phyloP scores from a whole-genome alignment of 2,797 vertebrate genomes.

The Aeoliscus strigatus region DNA sequence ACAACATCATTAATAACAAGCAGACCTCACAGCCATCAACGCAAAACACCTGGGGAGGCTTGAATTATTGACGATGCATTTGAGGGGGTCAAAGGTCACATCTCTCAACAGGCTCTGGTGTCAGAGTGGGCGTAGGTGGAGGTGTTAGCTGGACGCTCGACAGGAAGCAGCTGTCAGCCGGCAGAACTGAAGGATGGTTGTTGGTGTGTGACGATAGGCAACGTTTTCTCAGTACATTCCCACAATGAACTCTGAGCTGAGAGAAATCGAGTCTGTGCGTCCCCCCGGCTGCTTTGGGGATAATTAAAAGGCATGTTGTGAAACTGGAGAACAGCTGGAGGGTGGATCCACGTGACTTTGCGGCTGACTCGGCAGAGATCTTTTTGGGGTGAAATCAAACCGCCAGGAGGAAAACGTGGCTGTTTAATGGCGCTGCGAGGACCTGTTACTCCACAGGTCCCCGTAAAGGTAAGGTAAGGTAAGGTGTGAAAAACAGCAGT shows the following conservation, averaged over 20 bases:
- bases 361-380: constrained; percentile 36
- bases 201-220: too few relatives aligned
- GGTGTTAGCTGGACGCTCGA: constrained; percentile 20
- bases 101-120: constrained; percentile 10
- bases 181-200: too few relatives aligned
- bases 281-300: constrained; percentile 46
- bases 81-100: constrained; percentile 34
- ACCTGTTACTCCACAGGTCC: too few relatives aligned
- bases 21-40: too few relatives aligned
- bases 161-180: constrained; percentile 59
- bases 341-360: constrained; percentile 41
- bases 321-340: constrained; percentile 62
- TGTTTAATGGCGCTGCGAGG: constrained; percentile 12
- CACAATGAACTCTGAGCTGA: too few relatives aligned
- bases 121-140: constrained; percentile 11
- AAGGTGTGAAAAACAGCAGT: too few relatives aligned
- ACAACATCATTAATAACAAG: too few relatives aligned
- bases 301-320: constrained; percentile 55
- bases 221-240: too few relatives aligned
- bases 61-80: constrained; percentile 48
- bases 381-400: constrained; percentile 37
- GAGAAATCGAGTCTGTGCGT: too few relatives aligned
- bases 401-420: constrained; percentile 1
- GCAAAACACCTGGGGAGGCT: constrained; percentile 36
- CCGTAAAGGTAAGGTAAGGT: background rate